These are phyloP conservation scores for Ictidomys tridecemlineatus DNA, from an alignment of 2,113 vertebrate genomes.

Conservation along the genomic window DNA sequence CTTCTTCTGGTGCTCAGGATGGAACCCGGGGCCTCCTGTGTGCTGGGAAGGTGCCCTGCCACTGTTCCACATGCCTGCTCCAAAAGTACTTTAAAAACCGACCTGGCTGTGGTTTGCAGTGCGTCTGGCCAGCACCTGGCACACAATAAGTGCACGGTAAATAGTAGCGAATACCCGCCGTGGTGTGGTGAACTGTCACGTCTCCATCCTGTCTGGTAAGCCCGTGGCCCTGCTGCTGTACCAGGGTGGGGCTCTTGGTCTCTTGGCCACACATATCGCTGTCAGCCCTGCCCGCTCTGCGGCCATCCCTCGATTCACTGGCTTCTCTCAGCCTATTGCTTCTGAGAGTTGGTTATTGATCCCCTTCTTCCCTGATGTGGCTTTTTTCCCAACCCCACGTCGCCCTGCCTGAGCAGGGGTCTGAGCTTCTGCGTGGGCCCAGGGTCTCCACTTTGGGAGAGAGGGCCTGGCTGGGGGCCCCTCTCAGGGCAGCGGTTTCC, in stretches of 20 bases:
- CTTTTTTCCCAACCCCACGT: background rate
- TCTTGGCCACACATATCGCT: background rate
- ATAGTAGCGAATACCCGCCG: accelerated
- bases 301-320: accelerated
- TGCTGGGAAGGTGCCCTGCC: background rate
- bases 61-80: background rate
- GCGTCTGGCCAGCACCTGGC: background rate
- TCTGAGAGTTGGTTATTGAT: background rate
- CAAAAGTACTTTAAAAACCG: background rate
- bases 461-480: accelerated
- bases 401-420: background rate
- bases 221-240: too few relatives aligned
- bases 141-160: background rate
- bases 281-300: background rate
- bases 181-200: background rate
- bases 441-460: background rate
- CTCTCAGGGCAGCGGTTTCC: too few relatives aligned
- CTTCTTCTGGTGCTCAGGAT: background rate
- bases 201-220: too few relatives aligned
- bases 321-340: background rate
- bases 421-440: background rate
- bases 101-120: background rate
- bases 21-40: background rate
- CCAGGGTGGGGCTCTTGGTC: background rate
- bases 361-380: background rate